Evolutionary conservation across 1,140 invertebrate genomes (phyloP).

Genomic region (Megalonaias nervosa): DNA sequence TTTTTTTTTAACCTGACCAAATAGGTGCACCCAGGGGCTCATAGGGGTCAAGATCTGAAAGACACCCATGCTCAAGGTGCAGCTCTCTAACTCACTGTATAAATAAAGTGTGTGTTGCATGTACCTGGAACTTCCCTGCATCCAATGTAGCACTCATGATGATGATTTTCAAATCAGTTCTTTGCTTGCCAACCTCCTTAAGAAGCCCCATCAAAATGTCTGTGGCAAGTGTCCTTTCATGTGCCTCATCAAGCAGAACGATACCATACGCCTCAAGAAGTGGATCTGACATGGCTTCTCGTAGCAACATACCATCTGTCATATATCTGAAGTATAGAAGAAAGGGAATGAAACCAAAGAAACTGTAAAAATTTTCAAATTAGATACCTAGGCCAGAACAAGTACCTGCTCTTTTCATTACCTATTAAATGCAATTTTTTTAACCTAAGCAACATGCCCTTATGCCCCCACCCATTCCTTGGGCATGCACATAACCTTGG

Average conservation of each 20-base stretch:
- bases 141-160: slow-evolving; percentile 99
- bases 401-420: neutral
- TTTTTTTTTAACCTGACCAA: too few relatives aligned
- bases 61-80: too few relatives aligned
- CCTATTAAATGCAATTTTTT: too few relatives aligned
- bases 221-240: slow-evolving; percentile 98
- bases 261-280: slow-evolving; percentile 95
- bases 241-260: slow-evolving; percentile 98
- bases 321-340: slow-evolving; percentile 82
- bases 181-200: slow-evolving; percentile 97
- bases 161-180: slow-evolving; percentile 95
- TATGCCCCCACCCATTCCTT: too few relatives aligned
- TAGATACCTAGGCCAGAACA: neutral
- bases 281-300: slow-evolving; percentile 99
- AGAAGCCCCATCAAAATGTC: slow-evolving; percentile 99
- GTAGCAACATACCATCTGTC: slow-evolving; percentile 99
- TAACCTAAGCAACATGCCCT: too few relatives aligned
- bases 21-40: too few relatives aligned
- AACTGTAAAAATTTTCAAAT: neutral
- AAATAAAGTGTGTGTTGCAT: neutral
- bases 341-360: neutral
- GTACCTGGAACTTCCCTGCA: slow-evolving; percentile 96
- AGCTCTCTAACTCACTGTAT: too few relatives aligned
- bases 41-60: too few relatives aligned
- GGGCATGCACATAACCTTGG: too few relatives aligned